phyloP scores from a whole-genome alignment of 2,797 vertebrate species.

The Leptoclinus maculatus region DNA sequence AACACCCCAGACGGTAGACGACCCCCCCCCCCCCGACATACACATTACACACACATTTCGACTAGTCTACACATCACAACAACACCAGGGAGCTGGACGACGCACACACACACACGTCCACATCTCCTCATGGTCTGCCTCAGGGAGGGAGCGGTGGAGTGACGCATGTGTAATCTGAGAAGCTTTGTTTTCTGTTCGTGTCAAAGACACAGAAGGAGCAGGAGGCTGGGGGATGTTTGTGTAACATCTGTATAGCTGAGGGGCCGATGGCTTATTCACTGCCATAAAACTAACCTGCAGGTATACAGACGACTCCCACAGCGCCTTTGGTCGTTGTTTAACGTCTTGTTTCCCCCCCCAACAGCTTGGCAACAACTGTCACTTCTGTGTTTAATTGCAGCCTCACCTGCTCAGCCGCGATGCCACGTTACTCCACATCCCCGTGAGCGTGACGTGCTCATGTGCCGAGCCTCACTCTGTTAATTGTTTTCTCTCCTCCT shows the following conservation, averaged over 20 bases:
- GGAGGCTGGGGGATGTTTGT: neutral
- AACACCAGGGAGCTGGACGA: neutral
- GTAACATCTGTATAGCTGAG: neutral
- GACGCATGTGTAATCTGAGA: conserved; percentile 51
- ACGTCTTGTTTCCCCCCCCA: neutral
- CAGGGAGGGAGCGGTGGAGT: neutral
- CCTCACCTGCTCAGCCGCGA: neutral
- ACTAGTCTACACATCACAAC: neutral
- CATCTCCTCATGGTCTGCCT: conserved; percentile 9
- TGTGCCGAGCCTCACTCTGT: neutral
- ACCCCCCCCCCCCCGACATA: neutral
- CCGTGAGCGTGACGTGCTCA: neutral
- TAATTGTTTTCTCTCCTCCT: conserved; percentile 9
- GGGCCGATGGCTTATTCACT: neutral
- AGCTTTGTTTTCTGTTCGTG: conserved; percentile 15
- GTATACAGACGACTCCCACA: neutral
- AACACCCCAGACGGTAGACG: neutral
- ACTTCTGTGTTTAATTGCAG: neutral
- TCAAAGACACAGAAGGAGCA: neutral
- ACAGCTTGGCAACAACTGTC: neutral
- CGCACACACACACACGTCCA: neutral
- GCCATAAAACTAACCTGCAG: neutral
- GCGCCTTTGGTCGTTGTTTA: neutral
- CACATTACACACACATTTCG: neutral
- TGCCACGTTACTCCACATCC: conserved; percentile 13